A percentile compares a stretch with the other conserved stretches of the same genome.
Conservation (phyloP, 2,888 invertebrate genomes). For the Dermolepida albohirtum region DNA sequence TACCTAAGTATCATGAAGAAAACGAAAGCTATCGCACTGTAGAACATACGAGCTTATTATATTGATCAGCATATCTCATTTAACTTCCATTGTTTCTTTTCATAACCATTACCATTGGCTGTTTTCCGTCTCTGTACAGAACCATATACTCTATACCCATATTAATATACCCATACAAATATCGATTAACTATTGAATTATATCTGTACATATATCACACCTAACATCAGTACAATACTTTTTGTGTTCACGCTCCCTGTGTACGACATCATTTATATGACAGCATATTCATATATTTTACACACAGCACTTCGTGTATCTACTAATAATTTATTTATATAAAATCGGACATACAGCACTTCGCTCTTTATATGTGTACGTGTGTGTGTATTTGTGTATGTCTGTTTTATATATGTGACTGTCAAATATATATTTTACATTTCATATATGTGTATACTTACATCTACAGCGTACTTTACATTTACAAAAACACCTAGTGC, state of each 20-base stretch:
- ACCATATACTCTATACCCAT: slow-evolving; percentile 4
- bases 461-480: neutral
- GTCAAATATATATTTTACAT: slow-evolving; percentile 3
- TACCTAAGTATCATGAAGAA: slow-evolving; percentile 11
- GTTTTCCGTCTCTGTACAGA: slow-evolving; percentile 7
- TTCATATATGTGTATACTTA: neutral
- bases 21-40: slow-evolving; percentile 40
- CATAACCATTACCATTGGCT: slow-evolving; percentile 35
- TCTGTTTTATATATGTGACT: slow-evolving; percentile 1
- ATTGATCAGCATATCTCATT: slow-evolving; percentile 16
- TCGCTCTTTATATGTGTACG: neutral
- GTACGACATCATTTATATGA: no score
- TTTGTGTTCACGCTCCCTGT: no score
- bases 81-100: slow-evolving; percentile 23
- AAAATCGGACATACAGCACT: neutral
- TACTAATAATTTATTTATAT: slow-evolving; percentile 11
- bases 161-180: slow-evolving; percentile 14
- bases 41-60: slow-evolving; percentile 35
- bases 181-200: neutral
- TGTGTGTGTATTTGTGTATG: neutral
- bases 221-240: neutral
- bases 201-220: neutral
- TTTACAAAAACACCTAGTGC: neutral
- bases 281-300: slow-evolving; percentile 2
- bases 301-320: slow-evolving; percentile 5